Evolutionary conservation across 2,797 vertebrate genomes (phyloP).

Genomic region (Anisognathus igniventris): DNA sequence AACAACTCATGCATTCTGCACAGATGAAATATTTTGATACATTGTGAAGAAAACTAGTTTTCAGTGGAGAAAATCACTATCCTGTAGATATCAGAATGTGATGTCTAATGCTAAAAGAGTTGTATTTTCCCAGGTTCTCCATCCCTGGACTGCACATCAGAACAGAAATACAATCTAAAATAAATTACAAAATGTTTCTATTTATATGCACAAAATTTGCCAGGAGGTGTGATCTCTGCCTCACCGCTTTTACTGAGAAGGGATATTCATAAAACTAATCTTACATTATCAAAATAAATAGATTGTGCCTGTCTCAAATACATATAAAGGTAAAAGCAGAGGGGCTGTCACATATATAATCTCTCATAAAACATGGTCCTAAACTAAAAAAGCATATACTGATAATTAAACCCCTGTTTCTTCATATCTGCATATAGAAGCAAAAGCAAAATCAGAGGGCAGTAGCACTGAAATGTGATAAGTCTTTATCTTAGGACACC

Average conservation of each 20-base stretch:
- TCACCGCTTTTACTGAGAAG: not conserved
- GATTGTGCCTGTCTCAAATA: not conserved
- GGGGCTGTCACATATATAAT: not conserved
- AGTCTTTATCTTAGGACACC: not conserved
- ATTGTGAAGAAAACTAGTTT: not conserved
- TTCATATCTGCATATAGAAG: not conserved
- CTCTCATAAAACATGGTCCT: not conserved
- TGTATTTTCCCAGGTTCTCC: not conserved
- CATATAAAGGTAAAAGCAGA: not conserved
- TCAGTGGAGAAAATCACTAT: not conserved
- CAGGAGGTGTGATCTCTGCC: not conserved
- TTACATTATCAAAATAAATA: not conserved
- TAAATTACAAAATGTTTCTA: not conserved
- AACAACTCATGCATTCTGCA: not conserved
- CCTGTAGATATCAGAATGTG: not conserved
- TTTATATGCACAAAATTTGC: not conserved
- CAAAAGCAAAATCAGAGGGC: not conserved
- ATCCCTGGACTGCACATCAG: not conserved
- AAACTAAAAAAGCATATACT: not conserved
- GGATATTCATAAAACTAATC: not conserved
- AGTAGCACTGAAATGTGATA: not conserved
- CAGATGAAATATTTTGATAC: not conserved
- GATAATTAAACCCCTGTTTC: not conserved
- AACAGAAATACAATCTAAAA: not conserved
- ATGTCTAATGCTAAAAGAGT: not conserved